A percentile compares a stretch with the other conserved stretches of the same genome.
phyloP scores from a whole-genome alignment of 1,140 invertebrate species.

The Drosophila asahinai region DNA sequence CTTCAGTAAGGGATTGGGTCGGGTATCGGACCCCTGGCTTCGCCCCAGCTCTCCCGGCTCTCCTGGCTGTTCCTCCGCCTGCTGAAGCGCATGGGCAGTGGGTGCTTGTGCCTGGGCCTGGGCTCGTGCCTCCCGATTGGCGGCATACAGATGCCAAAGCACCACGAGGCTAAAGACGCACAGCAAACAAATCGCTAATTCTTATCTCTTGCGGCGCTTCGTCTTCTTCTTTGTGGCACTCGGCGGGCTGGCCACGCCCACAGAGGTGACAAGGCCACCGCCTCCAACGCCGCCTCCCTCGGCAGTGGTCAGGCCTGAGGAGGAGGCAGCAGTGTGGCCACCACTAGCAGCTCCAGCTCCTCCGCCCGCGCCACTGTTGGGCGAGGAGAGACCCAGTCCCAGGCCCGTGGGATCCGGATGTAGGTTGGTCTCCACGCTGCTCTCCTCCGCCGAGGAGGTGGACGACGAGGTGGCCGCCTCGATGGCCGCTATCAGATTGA shows the following conservation, averaged over 20 bases:
- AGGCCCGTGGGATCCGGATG: conserved; percentile 20
- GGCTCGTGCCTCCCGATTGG: conserved; percentile 30
- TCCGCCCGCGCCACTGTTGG: neutral
- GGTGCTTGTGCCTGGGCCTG: neutral
- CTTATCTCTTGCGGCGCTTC: conserved; percentile 84
- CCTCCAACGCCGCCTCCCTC: neutral
- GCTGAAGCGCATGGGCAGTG: conserved; percentile 33
- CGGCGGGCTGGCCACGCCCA: conserved; percentile 52
- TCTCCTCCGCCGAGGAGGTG: conserved; percentile 78
- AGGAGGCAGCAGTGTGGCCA: neutral
- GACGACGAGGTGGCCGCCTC: conserved; percentile 82
- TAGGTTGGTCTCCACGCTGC: conserved; percentile 62
- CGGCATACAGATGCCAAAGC: conserved; percentile 77
- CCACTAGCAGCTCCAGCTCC: neutral
- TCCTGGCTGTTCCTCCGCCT: conserved; percentile 1
- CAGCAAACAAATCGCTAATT: conserved; percentile 85
- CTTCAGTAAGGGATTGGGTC: neutral
- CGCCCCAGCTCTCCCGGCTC: neutral
- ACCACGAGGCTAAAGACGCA: conserved; percentile 82
- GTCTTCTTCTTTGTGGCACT: conserved; percentile 84
- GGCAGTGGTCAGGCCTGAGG: neutral
- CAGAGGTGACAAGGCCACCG: neutral
- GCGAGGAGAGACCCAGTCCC: conserved; percentile 9
- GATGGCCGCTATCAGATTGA: conserved; percentile 80
- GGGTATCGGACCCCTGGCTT: neutral